Conservation (phyloP, 2,797 vertebrate genomes). For the Lates japonicus region DNA sequence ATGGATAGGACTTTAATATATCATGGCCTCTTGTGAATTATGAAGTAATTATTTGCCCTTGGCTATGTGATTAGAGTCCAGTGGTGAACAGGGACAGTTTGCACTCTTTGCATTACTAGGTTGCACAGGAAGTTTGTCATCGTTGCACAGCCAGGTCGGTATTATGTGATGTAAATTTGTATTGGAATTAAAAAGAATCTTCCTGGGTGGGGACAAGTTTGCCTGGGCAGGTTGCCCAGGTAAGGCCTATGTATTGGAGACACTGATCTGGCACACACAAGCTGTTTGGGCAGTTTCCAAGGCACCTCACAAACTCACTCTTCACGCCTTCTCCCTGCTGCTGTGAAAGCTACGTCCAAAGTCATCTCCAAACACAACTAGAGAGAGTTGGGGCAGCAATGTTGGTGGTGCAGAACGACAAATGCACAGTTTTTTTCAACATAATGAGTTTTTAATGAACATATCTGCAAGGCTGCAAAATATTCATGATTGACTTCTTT, state of each 20-base stretch:
- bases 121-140: constrained; percentile 20
- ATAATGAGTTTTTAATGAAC: not conserved
- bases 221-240: constrained; percentile 63
- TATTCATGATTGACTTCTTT: not conserved
- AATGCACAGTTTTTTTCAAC: not conserved
- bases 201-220: constrained; percentile 58
- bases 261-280: constrained; percentile 65
- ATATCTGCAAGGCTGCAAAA: not conserved
- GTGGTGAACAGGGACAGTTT: constrained; percentile 38
- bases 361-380: constrained; percentile 50
- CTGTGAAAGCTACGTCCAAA: constrained; percentile 55
- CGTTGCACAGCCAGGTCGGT: constrained; percentile 19
- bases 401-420: constrained; percentile 24
- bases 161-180: constrained; percentile 57
- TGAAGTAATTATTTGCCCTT: constrained; percentile 44
- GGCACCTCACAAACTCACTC: constrained; percentile 50
- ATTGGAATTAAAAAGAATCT: constrained; percentile 55
- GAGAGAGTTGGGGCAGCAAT: constrained; percentile 25
- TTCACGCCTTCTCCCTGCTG: constrained; percentile 60
- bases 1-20: constrained; percentile 43
- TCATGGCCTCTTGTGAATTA: constrained; percentile 45
- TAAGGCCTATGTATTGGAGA: constrained; percentile 66
- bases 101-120: constrained; percentile 21
- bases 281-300: constrained; percentile 73
- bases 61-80: constrained; percentile 50